phyloP scores from a whole-genome alignment of 2,113 vertebrate genomes.

The Gopherus evgoodei region DNA sequence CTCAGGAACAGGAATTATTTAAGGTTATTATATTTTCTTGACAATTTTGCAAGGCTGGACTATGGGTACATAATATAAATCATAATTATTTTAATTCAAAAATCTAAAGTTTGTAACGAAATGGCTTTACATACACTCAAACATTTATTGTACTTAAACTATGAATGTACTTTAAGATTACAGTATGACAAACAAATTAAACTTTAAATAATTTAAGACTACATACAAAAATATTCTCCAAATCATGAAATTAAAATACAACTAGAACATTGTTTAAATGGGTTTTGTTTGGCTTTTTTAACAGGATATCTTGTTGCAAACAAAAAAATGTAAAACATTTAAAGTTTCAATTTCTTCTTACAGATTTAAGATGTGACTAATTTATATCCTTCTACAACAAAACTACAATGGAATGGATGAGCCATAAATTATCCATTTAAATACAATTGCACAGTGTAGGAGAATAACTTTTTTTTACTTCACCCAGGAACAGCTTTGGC shows the following conservation, averaged over 20 bases:
- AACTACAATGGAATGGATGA: neutral
- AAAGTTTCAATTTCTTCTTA: neutral
- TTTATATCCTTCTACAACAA: neutral
- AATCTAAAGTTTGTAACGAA: neutral
- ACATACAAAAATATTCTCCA: neutral
- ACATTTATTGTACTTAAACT: neutral
- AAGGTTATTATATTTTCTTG: neutral
- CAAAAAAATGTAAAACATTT: neutral
- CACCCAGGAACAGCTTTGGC: neutral
- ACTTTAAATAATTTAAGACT: neutral
- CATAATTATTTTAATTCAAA: neutral
- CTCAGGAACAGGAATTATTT: slow-evolving; percentile 3
- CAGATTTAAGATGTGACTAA: neutral
- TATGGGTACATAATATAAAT: neutral
- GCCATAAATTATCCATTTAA: neutral
- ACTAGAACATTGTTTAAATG: too few species aligned
- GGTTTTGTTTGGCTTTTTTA: too few species aligned
- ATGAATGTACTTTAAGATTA: neutral
- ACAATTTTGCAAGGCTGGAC: neutral
- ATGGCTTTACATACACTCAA: neutral
- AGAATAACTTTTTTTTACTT: neutral
- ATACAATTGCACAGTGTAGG: neutral
- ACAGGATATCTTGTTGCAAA: too few species aligned
- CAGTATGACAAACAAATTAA: neutral
- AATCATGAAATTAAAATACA: neutral